Base-by-base conservation (phyloP, 2,888 invertebrate genomes). In the Lithosia quadra region DNA sequence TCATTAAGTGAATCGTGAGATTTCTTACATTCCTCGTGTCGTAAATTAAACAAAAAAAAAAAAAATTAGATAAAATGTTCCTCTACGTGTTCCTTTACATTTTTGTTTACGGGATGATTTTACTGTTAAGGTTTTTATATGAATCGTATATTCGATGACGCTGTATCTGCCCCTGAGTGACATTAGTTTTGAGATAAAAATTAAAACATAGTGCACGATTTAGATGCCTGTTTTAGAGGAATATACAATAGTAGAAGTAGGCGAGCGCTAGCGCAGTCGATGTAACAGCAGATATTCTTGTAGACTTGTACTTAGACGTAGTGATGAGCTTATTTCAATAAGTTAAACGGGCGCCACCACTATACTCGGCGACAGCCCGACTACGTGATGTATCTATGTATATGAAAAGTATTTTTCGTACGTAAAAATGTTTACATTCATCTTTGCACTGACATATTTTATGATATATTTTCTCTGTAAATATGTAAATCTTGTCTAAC, bases 401-500 rank as follows among this genome's bases (percentile, higher is more conserved):
- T 77, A 84, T 83, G 73, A 77, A 79, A 82, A 77, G 49, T 80
- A 81, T 81, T 79, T 86, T 85, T 86, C 84, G 71, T 86, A 86
- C 76, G 76, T 79, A 74, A 78, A 79, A 81, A 81, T 82, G 71
- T 80, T 74, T 80, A 80, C 77, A 81, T 79, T 78, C 73, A 81
- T 83, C 79, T 84, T 80, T 84, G 84, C 85, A 86, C 77, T 85
- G 75, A 81, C 80, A 85, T 89, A 88, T 87, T 84, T 86, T 87
- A 86, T 83, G 84, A 85, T 80, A 79, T 84, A 81, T 83, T 86
- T 86, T 86, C 74, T 84, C 81, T 79, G 73, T 92, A 91, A 88
- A 92, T 91, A 91, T 91, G 91, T 91, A 91, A 89, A 84, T 89
- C 85, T 86, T 86, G 78, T 87, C 82, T 86, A 79, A 84, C 84